phyloP scores from a whole-genome alignment of 2,797 vertebrate species.

The Lepilemur ruficaudatus region DNA sequence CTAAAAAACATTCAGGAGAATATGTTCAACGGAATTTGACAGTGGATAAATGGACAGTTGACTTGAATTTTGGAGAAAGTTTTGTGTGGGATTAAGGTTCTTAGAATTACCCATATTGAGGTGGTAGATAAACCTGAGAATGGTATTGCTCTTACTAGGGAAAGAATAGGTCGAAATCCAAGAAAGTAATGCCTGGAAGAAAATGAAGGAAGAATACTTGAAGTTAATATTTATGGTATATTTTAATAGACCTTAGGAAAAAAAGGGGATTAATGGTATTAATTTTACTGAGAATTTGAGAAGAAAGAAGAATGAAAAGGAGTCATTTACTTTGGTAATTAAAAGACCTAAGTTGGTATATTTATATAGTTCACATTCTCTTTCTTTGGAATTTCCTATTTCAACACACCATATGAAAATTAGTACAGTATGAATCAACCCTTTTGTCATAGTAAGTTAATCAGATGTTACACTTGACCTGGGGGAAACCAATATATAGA shows the following conservation, averaged over 20 bases:
- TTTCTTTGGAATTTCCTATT: neutral
- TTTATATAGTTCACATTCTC: neutral
- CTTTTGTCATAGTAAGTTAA: neutral
- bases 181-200: neutral
- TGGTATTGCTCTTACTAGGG: neutral
- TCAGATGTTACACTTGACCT: neutral
- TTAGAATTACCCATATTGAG: neutral
- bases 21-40: neutral
- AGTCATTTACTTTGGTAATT: neutral
- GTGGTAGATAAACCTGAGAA: neutral
- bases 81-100: neutral
- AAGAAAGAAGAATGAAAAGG: neutral
- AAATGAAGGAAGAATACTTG: neutral
- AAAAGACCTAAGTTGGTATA: neutral
- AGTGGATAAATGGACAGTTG: neutral
- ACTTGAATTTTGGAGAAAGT: neutral
- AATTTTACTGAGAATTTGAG: neutral
- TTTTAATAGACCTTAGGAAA: neutral
- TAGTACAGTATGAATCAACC: neutral
- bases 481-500: neutral
- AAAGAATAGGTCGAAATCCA: neutral
- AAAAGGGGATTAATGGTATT: neutral
- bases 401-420: neutral
- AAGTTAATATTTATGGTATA: neutral
- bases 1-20: conserved; percentile 1